Conservation (phyloP, 2,888 invertebrate species). For the Mechanitis messenoides region DNA sequence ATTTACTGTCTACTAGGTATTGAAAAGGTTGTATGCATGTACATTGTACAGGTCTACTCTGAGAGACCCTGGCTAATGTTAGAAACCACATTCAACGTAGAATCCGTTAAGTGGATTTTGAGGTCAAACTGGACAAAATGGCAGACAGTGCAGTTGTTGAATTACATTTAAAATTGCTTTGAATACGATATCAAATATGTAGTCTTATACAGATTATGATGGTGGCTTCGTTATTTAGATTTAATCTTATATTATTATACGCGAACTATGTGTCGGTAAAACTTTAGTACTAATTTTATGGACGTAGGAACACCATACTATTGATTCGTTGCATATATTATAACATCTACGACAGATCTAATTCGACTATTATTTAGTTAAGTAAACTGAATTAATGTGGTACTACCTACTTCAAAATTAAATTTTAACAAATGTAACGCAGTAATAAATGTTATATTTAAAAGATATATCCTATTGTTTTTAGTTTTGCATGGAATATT, state of each 20-base stretch:
- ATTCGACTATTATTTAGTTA: too few species aligned
- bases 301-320: too few species aligned
- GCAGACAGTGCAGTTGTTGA: background rate
- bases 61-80: conserved; percentile 1
- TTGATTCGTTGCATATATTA: too few species aligned
- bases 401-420: background rate
- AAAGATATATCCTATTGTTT: too few species aligned
- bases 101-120: conserved; percentile 5
- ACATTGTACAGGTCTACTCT: background rate
- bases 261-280: too few species aligned
- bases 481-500: too few species aligned
- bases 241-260: too few species aligned
- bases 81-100: conserved; percentile 1
- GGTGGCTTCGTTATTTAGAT: too few species aligned
- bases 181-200: background rate
- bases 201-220: too few species aligned
- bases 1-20: background rate
- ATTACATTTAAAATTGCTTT: conserved; percentile 5
- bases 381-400: too few species aligned
- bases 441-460: background rate
- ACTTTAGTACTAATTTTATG: too few species aligned
- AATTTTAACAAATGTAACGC: background rate
- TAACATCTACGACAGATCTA: too few species aligned
- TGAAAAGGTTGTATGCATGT: background rate
- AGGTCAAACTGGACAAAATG: conserved; percentile 4